Percentiles rank a stretch among this genome's conserved stretches.
Evolutionary conservation across 2,113 vertebrate genomes (phyloP).

Genomic region (Lepisosteus oculatus): DNA sequence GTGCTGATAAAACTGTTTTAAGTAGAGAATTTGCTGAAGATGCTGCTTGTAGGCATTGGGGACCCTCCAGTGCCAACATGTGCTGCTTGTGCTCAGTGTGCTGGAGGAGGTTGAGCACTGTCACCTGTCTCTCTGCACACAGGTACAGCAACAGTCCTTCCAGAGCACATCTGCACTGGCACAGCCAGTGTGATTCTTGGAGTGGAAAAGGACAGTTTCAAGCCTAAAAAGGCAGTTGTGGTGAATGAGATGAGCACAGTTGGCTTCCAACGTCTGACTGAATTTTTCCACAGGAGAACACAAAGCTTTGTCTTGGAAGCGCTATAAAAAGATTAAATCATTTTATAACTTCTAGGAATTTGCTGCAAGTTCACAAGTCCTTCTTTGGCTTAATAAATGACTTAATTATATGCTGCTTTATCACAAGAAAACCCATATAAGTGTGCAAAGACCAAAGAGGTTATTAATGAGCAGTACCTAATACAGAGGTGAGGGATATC

Average conservation of each 20-base stretch:
- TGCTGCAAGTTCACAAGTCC: not conserved
- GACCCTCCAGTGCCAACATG: no score
- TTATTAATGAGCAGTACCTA: not conserved
- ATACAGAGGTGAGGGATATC: no score
- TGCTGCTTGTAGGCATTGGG: no score
- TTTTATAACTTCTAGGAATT: not conserved
- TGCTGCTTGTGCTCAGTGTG: no score
- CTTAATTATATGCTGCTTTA: conserved; percentile 2
- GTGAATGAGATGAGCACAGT: not conserved
- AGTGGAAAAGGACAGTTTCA: not conserved
- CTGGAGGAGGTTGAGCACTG: no score
- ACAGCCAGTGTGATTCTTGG: no score
- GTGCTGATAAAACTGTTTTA: no score
- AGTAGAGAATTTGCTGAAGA: no score
- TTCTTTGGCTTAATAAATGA: not conserved
- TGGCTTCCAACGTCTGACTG: not conserved
- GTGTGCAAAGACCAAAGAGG: not conserved
- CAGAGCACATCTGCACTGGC: no score
- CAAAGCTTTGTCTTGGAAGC: not conserved
- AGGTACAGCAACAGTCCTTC: no score
- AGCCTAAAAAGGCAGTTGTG: not conserved
- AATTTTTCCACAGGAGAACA: not conserved
- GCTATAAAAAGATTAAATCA: not conserved
- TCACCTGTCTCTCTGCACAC: no score
- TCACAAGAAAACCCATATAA: not conserved